Conservation (phyloP, 2,113 vertebrate species). For the Emydura subglobosa region DNA sequence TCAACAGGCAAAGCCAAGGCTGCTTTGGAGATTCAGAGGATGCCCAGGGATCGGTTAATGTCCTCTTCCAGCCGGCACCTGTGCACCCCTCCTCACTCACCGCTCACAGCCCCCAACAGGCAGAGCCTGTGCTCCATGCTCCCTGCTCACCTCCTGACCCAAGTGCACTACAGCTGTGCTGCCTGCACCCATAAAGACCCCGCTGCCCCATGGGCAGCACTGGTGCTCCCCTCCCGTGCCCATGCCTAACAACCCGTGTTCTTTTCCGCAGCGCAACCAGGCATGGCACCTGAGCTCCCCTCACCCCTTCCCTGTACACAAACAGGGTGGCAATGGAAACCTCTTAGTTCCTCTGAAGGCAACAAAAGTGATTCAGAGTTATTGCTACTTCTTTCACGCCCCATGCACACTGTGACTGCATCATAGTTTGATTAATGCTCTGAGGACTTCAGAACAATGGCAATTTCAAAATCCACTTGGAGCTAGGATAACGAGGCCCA, state of each 20-base stretch:
- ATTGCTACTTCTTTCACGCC: neutral
- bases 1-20: neutral
- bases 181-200: too few species aligned
- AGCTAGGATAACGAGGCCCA: neutral
- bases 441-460: neutral
- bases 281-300: neutral
- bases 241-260: too few species aligned
- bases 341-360: neutral
- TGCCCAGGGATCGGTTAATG: fast-evolving
- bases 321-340: too few species aligned
- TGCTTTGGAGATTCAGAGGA: neutral
- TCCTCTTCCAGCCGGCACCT: fast-evolving
- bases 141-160: neutral
- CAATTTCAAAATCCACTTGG: neutral
- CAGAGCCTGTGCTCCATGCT: neutral
- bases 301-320: neutral
- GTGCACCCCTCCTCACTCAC: neutral
- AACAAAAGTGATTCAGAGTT: neutral
- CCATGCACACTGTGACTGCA: too few species aligned
- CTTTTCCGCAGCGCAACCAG: too few species aligned
- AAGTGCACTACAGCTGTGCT: neutral
- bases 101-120: neutral
- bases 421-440: neutral
- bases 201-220: too few species aligned
- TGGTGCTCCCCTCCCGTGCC: too few species aligned